Evolutionary conservation across 2,797 vertebrate genomes (phyloP), one percentile per base, ranked within the genome.

Genomic region (Periophthalmus magnuspinnatus): DNA sequence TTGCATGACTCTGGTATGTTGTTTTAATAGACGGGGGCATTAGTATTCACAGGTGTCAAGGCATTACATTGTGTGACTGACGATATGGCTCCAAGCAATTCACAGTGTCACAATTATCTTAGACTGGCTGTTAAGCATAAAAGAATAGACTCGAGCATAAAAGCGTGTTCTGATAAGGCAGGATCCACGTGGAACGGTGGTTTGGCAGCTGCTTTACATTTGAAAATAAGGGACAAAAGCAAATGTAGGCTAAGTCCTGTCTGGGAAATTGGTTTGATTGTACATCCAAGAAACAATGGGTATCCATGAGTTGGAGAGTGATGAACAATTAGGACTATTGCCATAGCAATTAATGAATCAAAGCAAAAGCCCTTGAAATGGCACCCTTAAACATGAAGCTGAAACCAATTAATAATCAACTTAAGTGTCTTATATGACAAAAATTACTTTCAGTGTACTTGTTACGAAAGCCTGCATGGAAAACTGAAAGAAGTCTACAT

Each of bases 1-100:
- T 62, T 74, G 21, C 52, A 67, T 55, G 65, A 6, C 65, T 55
- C 34, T 65, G 24, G 33, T 52, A 67, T 67, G 65, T 67, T 55
- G 65, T 55, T 67, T 54, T 54, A 54, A 66, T 54, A 36, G 33
- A 38, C 65, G 11, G 19, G 50, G 21, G 17, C 65, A 66, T 65
- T 63, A 47, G 61, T 38, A 66, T 52, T 65, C 33, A 52, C 5
- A 8, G 5, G 16, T 7, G 21, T 52, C 38, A 7, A 2, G 55
- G 56, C 41, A 64, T 61, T 9, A 71, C n/a, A 41, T 70, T 36
- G 16, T 55, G 16, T 65, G 41, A 64, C 41, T 64, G 62, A 65
- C 7, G 24, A 48, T 48, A 32, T 32, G 16, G 24, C 8, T 22
- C 5, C n/a, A 16, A 41, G 36, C 63, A 52, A 48, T 32, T 50